Conservation (phyloP, 2,797 vertebrate species). For the Paratrypauchen microcephalus region DNA sequence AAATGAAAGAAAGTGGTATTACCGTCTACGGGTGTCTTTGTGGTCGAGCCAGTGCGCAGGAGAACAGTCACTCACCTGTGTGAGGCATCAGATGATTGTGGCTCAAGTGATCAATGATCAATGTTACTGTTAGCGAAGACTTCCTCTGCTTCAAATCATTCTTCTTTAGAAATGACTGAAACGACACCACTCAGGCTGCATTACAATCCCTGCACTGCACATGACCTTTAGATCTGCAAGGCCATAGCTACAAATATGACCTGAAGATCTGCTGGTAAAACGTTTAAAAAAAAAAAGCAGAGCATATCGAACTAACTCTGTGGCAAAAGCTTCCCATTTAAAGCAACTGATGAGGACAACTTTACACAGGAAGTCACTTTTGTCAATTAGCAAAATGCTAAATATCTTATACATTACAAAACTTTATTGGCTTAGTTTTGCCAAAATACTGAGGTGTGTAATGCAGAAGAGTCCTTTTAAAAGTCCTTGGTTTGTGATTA, state of each 20-base stretch:
- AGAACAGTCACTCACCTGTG: constrained; percentile 65
- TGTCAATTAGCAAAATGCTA: no score
- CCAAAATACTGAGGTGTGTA: no score
- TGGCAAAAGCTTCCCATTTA: neutral
- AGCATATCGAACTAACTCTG: neutral
- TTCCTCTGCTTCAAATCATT: constrained; percentile 34
- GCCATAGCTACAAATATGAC: neutral
- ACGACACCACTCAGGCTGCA: constrained; percentile 30
- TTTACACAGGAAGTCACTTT: neutral
- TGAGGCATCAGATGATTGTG: constrained; percentile 50
- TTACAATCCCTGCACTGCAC: neutral
- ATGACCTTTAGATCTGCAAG: neutral
- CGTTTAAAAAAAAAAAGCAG: neutral
- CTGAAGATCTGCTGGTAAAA: neutral
- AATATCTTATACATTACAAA: no score
- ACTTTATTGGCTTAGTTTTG: no score
- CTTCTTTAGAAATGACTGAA: constrained; percentile 44
- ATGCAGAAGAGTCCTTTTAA: neutral
- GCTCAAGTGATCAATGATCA: constrained; percentile 22
- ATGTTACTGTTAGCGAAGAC: constrained; percentile 33
- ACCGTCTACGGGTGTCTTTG: constrained; percentile 39
- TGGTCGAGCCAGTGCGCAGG: constrained; percentile 39
- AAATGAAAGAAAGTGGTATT: constrained; percentile 8
- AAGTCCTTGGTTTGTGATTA: neutral
- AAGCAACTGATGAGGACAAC: neutral